Evolutionary conservation across 2,797 vertebrate genomes (phyloP).

Genomic region (Scomberomorus guttatus): DNA sequence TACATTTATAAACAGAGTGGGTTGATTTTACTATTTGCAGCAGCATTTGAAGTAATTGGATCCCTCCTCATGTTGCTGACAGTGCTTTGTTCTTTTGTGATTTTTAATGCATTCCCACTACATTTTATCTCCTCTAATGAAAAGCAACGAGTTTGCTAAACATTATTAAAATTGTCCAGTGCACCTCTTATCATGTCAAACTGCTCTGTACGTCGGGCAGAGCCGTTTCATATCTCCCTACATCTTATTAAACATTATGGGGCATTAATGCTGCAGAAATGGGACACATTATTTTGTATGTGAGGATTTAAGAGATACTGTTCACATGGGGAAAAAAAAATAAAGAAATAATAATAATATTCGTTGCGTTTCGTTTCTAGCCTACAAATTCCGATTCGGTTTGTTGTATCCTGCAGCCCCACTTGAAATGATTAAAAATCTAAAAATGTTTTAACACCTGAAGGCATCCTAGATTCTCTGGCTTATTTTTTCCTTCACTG

Average conservation of each 20-base stretch:
- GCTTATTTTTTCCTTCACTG: slow-evolving; percentile 81
- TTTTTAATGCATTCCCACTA: slow-evolving; percentile 55
- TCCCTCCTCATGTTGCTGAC: slow-evolving; percentile 62
- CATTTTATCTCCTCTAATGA: slow-evolving; percentile 55
- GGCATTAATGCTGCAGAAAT: slow-evolving; percentile 57
- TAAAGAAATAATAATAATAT: slow-evolving; percentile 67
- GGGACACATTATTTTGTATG: slow-evolving; percentile 58
- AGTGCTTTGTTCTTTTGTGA: slow-evolving; percentile 62
- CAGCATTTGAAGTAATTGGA: slow-evolving; percentile 67
- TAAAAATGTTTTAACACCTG: slow-evolving; percentile 89
- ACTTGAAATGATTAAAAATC: slow-evolving; percentile 90
- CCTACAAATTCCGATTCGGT: slow-evolving; percentile 73
- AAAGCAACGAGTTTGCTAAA: slow-evolving; percentile 46
- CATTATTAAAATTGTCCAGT: slow-evolving; percentile 55
- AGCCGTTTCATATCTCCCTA: slow-evolving; percentile 9
- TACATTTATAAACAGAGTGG: slow-evolving; percentile 56
- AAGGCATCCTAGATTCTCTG: slow-evolving; percentile 88
- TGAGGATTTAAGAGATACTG: slow-evolving; percentile 49
- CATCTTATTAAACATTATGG: slow-evolving; percentile 65
- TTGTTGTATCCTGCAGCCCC: slow-evolving; percentile 84
- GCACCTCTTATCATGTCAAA: slow-evolving; percentile 42
- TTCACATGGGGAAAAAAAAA: slow-evolving; percentile 42
- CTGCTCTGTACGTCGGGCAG: slow-evolving; percentile 8
- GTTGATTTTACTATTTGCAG: slow-evolving; percentile 60
- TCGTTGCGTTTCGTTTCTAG: slow-evolving; percentile 75